Conservation (phyloP, 2,797 vertebrate species). For the Typhlichthys eigenmanni region DNA sequence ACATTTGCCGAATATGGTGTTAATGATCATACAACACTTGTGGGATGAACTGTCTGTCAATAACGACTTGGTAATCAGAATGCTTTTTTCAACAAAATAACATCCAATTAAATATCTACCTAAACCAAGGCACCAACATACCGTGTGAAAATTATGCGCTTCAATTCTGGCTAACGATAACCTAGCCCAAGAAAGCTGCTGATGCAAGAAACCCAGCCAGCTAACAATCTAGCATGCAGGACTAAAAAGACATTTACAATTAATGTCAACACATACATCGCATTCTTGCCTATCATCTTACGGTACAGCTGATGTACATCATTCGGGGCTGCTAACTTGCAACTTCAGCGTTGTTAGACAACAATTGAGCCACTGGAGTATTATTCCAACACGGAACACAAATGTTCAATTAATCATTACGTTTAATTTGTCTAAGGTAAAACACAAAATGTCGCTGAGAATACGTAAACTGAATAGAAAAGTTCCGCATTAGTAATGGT, state of each 20-base stretch:
- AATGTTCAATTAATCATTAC: too few relatives aligned
- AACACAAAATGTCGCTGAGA: neutral
- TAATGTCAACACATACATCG: constrained; percentile 13
- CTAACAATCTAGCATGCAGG: constrained; percentile 43
- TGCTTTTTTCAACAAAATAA: neutral
- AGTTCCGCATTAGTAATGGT: neutral
- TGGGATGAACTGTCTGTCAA: too few relatives aligned
- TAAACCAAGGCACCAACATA: constrained; percentile 15
- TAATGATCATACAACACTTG: too few relatives aligned
- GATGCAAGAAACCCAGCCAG: constrained; percentile 69
- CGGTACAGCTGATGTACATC: neutral
- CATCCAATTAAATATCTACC: constrained; percentile 13
- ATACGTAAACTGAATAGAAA: neutral
- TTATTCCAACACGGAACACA: too few relatives aligned
- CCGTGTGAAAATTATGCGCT: constrained; percentile 42
- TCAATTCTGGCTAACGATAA: constrained; percentile 48
- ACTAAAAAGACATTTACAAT: constrained; percentile 47
- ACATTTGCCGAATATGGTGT: constrained; percentile 11
- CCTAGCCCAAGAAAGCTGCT: constrained; percentile 52
- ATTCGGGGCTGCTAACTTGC: too few relatives aligned
- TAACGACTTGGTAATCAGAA: too few relatives aligned
- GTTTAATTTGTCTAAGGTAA: neutral
- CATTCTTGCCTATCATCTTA: neutral
- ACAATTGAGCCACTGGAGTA: too few relatives aligned
- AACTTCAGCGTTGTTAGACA: too few relatives aligned